Evolutionary conservation across 2,888 invertebrate species (phyloP).

Genomic region (Caenorhabditis sp.): DNA sequence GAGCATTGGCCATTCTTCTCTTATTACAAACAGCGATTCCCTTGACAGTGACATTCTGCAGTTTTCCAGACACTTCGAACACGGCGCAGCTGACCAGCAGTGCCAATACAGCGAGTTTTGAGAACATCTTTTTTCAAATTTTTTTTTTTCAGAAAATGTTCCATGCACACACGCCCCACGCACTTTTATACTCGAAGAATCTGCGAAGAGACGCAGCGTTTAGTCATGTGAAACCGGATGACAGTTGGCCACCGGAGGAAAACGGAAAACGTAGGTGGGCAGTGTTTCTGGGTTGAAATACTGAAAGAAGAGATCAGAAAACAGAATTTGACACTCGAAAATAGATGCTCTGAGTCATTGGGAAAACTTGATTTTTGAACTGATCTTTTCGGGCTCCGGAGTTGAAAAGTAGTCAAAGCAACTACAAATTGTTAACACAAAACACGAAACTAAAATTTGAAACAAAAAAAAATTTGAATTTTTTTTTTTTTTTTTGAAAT

Average conservation of each 20-base stretch:
- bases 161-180: neutral
- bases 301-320: conserved; percentile 34
- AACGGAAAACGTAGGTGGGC: conserved; percentile 13
- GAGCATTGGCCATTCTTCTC: conserved; percentile 68
- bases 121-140: conserved; percentile 5
- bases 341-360: conserved; percentile 1
- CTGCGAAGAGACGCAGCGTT: neutral
- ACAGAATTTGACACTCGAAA: conserved; percentile 1
- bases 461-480: too few species aligned
- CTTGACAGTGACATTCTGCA: conserved; percentile 74
- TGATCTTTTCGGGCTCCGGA: too few species aligned
- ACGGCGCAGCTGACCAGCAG: conserved; percentile 11
- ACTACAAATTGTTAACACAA: too few species aligned
- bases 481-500: too few species aligned
- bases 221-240: neutral
- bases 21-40: conserved; percentile 75
- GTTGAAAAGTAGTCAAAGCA: too few species aligned
- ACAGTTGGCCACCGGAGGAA: conserved; percentile 18
- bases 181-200: conserved; percentile 36
- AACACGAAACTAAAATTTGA: too few species aligned
- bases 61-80: conserved; percentile 43
- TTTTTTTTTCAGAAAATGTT: neutral
- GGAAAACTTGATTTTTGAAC: too few species aligned
- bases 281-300: conserved; percentile 15
- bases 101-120: neutral